Evolutionary conservation across 2,888 invertebrate genomes (phyloP).

Genomic region (Celastrina argiolus): DNA sequence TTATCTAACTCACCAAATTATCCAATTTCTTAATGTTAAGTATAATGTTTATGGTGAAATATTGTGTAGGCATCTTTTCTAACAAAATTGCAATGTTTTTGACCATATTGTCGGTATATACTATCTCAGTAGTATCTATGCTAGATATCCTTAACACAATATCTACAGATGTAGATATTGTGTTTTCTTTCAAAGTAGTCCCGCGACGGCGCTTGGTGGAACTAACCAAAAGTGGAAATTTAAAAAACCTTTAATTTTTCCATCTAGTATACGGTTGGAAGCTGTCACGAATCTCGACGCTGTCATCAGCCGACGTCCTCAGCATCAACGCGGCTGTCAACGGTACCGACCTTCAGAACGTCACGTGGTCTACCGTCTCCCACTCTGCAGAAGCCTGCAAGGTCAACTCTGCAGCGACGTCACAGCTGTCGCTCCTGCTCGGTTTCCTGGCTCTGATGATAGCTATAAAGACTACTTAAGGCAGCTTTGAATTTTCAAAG

Average conservation of each 20-base stretch:
- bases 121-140: too few species aligned
- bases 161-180: too few species aligned
- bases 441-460: not conserved
- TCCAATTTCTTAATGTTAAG: not conserved
- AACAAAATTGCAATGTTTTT: too few species aligned
- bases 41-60: too few species aligned
- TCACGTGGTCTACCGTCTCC: not conserved
- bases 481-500: too few species aligned
- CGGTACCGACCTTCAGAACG: not conserved
- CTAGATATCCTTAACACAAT: too few species aligned
- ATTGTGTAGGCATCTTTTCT: too few species aligned
- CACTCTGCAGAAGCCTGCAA: not conserved
- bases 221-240: too few species aligned
- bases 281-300: not conserved
- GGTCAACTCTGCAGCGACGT: conserved; percentile 2
- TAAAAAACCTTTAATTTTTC: not conserved
- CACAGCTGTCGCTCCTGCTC: not conserved
- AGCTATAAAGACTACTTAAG: not conserved
- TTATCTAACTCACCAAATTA: not conserved
- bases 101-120: too few species aligned
- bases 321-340: not conserved
- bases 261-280: conserved; percentile 14
- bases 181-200: too few species aligned
- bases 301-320: not conserved
- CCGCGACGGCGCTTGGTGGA: too few species aligned